Percentiles rank a stretch among this genome's conserved stretches.
Evolutionary conservation across 2,888 invertebrate genomes (phyloP).

Genomic region (Dendrolimus houi): DNA sequence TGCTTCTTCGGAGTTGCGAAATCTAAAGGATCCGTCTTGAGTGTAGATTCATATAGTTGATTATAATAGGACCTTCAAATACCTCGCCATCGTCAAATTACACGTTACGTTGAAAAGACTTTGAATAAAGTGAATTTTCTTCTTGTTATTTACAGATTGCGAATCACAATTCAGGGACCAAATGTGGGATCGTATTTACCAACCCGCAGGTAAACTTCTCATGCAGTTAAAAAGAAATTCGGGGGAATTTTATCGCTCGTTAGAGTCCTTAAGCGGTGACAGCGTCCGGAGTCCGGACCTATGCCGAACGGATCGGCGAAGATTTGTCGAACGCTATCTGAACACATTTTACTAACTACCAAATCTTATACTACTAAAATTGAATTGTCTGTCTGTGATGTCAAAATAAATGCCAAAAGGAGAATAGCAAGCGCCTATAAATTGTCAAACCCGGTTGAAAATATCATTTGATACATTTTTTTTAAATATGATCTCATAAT

Average conservation of each 20-base stretch:
- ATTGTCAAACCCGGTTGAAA: no score
- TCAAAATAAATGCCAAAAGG: no score
- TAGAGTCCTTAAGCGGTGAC: constrained; percentile 58
- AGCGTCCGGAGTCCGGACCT: constrained; percentile 25
- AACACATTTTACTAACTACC: background rate
- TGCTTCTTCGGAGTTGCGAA: no score
- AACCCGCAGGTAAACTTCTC: constrained; percentile 67
- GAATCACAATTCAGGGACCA: constrained; percentile 59
- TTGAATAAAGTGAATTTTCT: constrained; percentile 35
- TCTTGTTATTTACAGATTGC: constrained; percentile 52
- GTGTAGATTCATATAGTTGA: constrained; percentile 5
- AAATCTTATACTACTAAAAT: no score
- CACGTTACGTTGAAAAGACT: constrained; percentile 22
- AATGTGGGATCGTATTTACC: constrained; percentile 67
- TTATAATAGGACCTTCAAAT: constrained; percentile 18
- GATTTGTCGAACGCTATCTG: constrained; percentile 1
- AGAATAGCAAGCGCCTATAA: no score
- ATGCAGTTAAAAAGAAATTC: constrained; percentile 67
- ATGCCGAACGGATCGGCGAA: constrained; percentile 7
- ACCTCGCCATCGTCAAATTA: constrained; percentile 21
- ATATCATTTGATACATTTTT: no score
- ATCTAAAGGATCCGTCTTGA: background rate
- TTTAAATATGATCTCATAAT: no score
- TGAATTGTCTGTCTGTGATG: no score
- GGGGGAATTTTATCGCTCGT: constrained; percentile 66